Evolutionary conservation across 2,113 vertebrate genomes (phyloP), one percentile per base, ranked within the genome.

Genomic region (Phaethon lepturus): DNA sequence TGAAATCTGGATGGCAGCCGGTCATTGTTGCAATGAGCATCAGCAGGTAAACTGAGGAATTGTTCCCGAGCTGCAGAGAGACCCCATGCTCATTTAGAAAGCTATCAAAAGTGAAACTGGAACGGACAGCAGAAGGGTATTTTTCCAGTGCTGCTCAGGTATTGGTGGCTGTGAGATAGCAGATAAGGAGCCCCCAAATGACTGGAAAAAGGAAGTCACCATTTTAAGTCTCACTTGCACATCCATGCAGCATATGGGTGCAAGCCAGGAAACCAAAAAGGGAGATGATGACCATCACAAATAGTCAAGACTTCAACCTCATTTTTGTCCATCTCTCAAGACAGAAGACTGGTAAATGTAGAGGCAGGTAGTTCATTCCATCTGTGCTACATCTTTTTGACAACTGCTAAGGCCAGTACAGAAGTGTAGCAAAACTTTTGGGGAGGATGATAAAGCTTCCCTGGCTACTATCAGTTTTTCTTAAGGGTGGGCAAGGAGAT

Each of bases 21-120:
- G 99, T 99, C n/a, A 98, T 99, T 40, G 98, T 99, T 10, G 99
- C 99, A 59, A 99, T 99, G 99, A 98, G 98, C 56, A 98, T 99
- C 75, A 99, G 99, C 99, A 99, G 99, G 99, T 99, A 94, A 97
- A 69, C 24, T 0, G 29, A 44, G 56, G 59, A 71, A 9, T 33
- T 3, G 14, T 55, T 62, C 18, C 25, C 12, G 6, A 74, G 17
- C 59, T 71, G 78, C 74, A 80, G 24, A 44, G n/a, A 12, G 9
- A 63, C 15, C 38, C 73, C 6, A 1, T 8, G 38, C 40, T 91
- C 26, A 2, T 72, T 63, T 9, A 67, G 26, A 47, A 55, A 82
- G 44, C 33, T 60, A 60, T 18, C 53, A 71, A 9, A 71, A 73
- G 38, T 49, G 56, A 45, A 66, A 31, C 33, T 49, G 58, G 38